Percentiles rank a stretch among this genome's conserved stretches.
Conservation (phyloP, 2,797 vertebrate genomes). For the Antennarius maculatus region DNA sequence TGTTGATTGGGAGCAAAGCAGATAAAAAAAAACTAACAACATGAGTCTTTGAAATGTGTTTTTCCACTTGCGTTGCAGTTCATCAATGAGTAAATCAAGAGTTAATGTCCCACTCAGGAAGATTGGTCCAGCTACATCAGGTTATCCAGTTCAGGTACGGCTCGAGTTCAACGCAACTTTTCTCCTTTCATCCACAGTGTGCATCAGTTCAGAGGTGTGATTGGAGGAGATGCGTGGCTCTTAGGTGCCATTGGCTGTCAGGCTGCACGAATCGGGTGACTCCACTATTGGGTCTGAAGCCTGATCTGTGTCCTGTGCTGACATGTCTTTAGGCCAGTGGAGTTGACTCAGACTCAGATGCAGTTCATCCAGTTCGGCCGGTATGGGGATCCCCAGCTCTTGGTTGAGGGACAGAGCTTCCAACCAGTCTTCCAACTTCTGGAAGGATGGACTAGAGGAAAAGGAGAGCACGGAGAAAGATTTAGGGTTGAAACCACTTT, state of each 20-base stretch:
- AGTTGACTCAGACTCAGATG: slow-evolving; percentile 87
- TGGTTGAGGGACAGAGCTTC: slow-evolving; percentile 90
- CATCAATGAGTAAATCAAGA: slow-evolving; percentile 12
- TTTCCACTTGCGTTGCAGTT: slow-evolving; percentile 39
- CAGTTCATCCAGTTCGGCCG: slow-evolving; percentile 92
- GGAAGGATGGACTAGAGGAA: slow-evolving; percentile 87
- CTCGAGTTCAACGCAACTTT: slow-evolving; percentile 33
- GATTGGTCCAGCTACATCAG: slow-evolving; percentile 59
- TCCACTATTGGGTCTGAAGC: slow-evolving; percentile 57
- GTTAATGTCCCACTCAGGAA: slow-evolving; percentile 15
- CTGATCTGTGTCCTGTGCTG: slow-evolving; percentile 52
- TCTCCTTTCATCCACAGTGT: slow-evolving; percentile 42
- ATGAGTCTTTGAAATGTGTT: slow-evolving; percentile 70
- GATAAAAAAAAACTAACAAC: slow-evolving; percentile 7
- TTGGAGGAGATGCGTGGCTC: slow-evolving; percentile 8
- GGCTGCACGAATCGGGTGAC: slow-evolving; percentile 64
- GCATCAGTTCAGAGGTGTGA: slow-evolving; percentile 58
- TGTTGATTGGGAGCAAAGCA: slow-evolving; percentile 1
- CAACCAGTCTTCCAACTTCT: slow-evolving; percentile 95
- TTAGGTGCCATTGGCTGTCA: slow-evolving; percentile 70
- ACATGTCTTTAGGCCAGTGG: slow-evolving; percentile 80
- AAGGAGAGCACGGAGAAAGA: slow-evolving; percentile 19
- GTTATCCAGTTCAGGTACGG: slow-evolving; percentile 66
- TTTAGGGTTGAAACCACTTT: slow-evolving; percentile 52
- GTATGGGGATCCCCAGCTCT: slow-evolving; percentile 93